Conservation (phyloP, 2,888 invertebrate genomes). For the Timema podura region DNA sequence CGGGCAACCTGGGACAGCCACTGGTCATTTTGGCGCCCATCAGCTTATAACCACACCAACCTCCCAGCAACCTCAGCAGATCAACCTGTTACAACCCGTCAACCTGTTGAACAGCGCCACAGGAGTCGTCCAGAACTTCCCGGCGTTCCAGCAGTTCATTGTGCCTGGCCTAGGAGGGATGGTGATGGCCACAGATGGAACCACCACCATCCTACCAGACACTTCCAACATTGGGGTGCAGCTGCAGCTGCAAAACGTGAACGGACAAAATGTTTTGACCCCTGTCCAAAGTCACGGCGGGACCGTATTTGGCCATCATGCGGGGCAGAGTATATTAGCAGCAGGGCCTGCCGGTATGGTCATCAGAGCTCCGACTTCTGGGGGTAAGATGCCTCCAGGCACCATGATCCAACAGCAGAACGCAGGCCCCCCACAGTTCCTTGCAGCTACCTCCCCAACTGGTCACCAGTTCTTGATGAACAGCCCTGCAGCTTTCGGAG, state of each 20-base stretch:
- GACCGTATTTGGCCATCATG: constrained; percentile 57
- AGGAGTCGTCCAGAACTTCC: constrained; percentile 70
- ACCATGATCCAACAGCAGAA: constrained; percentile 52
- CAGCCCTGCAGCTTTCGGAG: constrained; percentile 44
- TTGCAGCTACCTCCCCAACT: constrained; percentile 59
- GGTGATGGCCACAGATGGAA: constrained; percentile 74
- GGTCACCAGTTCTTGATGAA: constrained; percentile 69
- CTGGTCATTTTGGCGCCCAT: constrained; percentile 60
- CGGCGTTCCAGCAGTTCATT: constrained; percentile 76
- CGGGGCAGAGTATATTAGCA: constrained; percentile 59
- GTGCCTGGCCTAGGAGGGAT: constrained; percentile 77
- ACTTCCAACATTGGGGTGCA: constrained; percentile 67
- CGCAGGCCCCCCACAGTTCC: constrained; percentile 61
- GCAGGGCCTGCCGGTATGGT: constrained; percentile 71
- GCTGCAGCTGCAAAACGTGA: constrained; percentile 73
- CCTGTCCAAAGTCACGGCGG: constrained; percentile 62
- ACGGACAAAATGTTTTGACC: constrained; percentile 70
- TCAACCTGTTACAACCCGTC: constrained; percentile 74
- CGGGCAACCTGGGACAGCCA: constrained; percentile 52
- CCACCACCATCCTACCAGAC: constrained; percentile 70
- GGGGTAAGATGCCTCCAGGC: constrained; percentile 37
- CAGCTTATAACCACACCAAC: constrained; percentile 59
- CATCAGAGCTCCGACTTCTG: constrained; percentile 64
- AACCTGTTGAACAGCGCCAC: constrained; percentile 70
- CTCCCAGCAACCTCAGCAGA: constrained; percentile 54